Evolutionary conservation across 2,888 invertebrate species (phyloP).

Genomic region (Augochlorella aurata): DNA sequence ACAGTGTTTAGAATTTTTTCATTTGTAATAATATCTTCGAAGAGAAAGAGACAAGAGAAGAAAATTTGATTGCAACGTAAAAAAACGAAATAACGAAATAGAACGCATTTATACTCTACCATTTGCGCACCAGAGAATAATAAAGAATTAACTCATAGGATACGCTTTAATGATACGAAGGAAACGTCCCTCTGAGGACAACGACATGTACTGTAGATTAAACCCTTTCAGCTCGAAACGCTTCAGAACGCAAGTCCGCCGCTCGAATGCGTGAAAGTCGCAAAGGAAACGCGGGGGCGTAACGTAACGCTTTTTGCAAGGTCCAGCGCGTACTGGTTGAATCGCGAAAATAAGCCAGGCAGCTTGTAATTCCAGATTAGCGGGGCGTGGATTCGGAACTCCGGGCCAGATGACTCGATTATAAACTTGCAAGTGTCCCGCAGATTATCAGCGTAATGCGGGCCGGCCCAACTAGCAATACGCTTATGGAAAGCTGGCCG

Average conservation of each 20-base stretch:
- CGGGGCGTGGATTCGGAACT: conserved; percentile 12
- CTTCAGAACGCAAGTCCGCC: background rate
- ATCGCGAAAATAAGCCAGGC: background rate
- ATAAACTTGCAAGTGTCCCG: conserved; percentile 45
- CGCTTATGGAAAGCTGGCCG: conserved; percentile 45
- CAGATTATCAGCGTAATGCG: conserved; percentile 55
- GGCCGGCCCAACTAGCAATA: conserved; percentile 19
- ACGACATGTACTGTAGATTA: background rate
- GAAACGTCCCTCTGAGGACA: too few relatives aligned
- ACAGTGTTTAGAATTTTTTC: too few relatives aligned
- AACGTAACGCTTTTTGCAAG: background rate
- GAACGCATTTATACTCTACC: too few relatives aligned
- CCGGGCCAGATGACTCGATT: conserved; percentile 36
- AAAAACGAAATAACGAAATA: too few relatives aligned
- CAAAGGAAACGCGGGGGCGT: background rate
- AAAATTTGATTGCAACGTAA: too few relatives aligned
- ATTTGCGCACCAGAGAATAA: too few relatives aligned
- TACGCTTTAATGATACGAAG: too few relatives aligned
- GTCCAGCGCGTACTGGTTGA: background rate
- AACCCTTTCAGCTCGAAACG: background rate
- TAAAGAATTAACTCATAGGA: too few relatives aligned
- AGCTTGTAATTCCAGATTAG: conserved; percentile 41
- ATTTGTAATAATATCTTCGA: too few relatives aligned
- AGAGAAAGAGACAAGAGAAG: too few relatives aligned
- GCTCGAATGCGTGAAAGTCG: background rate